Evolutionary conservation across 2,888 invertebrate species (phyloP).

Genomic region (Monoplex corrugatus): DNA sequence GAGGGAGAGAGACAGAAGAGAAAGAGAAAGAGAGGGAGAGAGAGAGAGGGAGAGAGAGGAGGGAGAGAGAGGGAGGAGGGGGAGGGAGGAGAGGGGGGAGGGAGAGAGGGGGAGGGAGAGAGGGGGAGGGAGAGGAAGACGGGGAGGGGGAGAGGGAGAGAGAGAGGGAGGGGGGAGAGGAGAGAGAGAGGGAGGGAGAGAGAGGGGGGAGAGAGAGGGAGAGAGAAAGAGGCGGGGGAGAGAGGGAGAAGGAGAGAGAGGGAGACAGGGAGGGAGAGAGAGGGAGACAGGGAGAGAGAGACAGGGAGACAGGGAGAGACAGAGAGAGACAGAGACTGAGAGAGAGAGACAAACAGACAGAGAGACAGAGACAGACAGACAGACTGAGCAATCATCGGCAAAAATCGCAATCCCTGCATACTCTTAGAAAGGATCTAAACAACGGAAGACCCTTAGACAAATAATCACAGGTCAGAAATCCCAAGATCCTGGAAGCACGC

Average conservation of each 20-base stretch:
- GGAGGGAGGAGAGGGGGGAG: too few relatives aligned
- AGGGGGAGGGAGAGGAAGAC: neutral
- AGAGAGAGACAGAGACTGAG: neutral
- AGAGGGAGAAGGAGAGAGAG: slow-evolving; percentile 2
- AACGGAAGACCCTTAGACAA: too few relatives aligned
- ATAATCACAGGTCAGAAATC: too few relatives aligned
- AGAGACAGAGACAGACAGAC: neutral
- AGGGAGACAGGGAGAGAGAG: neutral
- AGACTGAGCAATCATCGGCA: too few relatives aligned
- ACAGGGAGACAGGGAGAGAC: neutral
- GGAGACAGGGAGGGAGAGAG: neutral
- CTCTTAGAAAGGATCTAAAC: too few relatives aligned
- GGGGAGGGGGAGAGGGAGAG: slow-evolving; percentile 38
- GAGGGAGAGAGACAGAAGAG: too few relatives aligned
- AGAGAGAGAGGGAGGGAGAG: slow-evolving; percentile 20
- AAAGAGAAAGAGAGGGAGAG: too few relatives aligned
- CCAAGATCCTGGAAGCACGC: too few relatives aligned
- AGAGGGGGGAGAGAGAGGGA: neutral
- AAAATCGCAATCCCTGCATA: too few relatives aligned
- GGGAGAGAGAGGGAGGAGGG: too few relatives aligned
- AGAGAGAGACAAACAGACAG: neutral
- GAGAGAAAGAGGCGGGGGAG: neutral
- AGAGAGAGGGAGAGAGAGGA: too few relatives aligned
- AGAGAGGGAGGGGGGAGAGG: slow-evolving; percentile 30
- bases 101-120: too few relatives aligned